A percentile compares a stretch with the other conserved stretches of the same genome.
phyloP scores from a whole-genome alignment of 2,113 vertebrate species.

The Boleophthalmus pectinirostris region DNA sequence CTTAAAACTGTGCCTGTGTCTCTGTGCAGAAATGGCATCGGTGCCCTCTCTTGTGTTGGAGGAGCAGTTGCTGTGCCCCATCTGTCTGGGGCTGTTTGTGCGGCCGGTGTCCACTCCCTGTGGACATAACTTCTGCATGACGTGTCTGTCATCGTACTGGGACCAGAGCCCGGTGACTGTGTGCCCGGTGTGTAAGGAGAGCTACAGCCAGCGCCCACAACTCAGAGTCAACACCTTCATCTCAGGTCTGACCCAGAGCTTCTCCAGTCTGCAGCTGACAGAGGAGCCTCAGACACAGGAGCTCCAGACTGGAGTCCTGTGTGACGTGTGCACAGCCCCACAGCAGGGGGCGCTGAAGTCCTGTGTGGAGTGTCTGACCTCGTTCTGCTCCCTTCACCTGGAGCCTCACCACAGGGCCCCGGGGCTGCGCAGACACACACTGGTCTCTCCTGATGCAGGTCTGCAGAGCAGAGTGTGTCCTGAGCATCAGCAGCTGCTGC shows the following conservation, averaged over 20 bases:
- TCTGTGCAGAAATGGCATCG: constrained; percentile 57
- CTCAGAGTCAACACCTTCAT: constrained; percentile 67
- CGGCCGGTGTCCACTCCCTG: constrained; percentile 62
- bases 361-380: constrained; percentile 49
- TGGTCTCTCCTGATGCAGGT: constrained; percentile 30
- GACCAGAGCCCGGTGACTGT: not conserved
- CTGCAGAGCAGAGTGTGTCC: constrained; percentile 48
- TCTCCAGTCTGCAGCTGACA: constrained; percentile 23
- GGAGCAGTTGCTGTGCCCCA: constrained; percentile 59
- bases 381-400: constrained; percentile 59
- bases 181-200: constrained; percentile 52
- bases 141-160: constrained; percentile 55
- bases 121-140: constrained; percentile 69
- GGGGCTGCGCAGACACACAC: constrained; percentile 58
- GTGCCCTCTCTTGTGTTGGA: constrained; percentile 34
- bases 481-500: constrained; percentile 37
- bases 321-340: constrained; percentile 21
- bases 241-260: constrained; percentile 33
- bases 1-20: not conserved
- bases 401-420: constrained; percentile 53
- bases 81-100: constrained; percentile 56
- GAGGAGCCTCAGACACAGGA: not conserved
- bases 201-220: constrained; percentile 34
- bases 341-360: not conserved
- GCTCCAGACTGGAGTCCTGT: constrained; percentile 48